Percentiles rank a stretch among this genome's conserved stretches.
Evolutionary conservation across 2,888 invertebrate genomes (phyloP).

Genomic region (Ophion costatus): DNA sequence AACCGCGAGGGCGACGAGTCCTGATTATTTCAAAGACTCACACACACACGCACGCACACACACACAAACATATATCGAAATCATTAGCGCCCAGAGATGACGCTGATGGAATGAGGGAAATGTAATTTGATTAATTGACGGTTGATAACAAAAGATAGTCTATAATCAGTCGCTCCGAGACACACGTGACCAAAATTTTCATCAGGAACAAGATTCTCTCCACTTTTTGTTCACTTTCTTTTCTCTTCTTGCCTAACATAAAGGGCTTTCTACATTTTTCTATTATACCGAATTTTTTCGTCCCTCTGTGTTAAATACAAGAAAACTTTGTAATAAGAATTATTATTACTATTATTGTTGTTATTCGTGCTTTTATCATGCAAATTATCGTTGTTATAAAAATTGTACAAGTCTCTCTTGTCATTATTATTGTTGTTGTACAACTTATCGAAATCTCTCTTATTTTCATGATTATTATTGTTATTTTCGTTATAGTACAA

Average conservation of each 20-base stretch:
- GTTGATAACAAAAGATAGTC: constrained; percentile 22
- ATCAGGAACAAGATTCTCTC: not conserved
- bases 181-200: constrained; percentile 17
- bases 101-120: constrained; percentile 6
- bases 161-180: constrained; percentile 8
- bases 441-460: not conserved
- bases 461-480: not conserved
- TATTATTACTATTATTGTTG: not conserved
- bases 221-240: not conserved
- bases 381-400: too few relatives aligned
- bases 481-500: too few relatives aligned
- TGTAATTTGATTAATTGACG: constrained; percentile 58
- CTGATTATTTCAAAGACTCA: constrained; percentile 46
- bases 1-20: constrained; percentile 20
- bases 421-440: too few relatives aligned
- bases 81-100: constrained; percentile 2
- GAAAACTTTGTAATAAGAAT: not conserved
- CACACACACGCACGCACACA: not conserved
- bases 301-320: not conserved
- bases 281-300: not conserved
- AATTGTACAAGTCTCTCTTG: too few relatives aligned
- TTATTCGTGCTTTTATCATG: too few relatives aligned
- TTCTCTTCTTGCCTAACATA: not conserved
- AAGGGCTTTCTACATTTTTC: not conserved
- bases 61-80: not conserved